These are phyloP conservation scores for Caenorhabditis japonica DNA, from an alignment of 2,888 invertebrate genomes.

Conservation along the genomic window DNA sequence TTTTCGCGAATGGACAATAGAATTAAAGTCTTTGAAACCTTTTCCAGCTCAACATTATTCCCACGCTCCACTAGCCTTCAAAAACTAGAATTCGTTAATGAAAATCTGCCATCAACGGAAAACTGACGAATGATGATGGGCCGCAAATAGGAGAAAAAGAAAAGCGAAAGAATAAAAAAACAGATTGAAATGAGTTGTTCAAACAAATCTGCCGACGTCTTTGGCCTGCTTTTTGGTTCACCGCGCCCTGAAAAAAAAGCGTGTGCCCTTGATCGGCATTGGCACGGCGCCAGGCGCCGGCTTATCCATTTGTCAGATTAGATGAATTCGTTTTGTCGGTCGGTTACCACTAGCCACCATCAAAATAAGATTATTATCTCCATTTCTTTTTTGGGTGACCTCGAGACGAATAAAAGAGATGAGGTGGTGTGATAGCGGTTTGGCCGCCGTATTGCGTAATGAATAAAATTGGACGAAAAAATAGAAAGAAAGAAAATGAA, in stretches of 20 bases:
- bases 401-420: slow-evolving; percentile 17
- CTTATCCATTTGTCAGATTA: slow-evolving; percentile 14
- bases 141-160: too few relatives aligned
- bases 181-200: slow-evolving; percentile 39
- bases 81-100: slow-evolving; percentile 10
- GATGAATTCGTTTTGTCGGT: slow-evolving; percentile 23
- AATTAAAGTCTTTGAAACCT: too few relatives aligned
- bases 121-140: slow-evolving; percentile 30
- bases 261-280: slow-evolving; percentile 40
- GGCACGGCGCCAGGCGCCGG: slow-evolving; percentile 31
- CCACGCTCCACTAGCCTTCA: too few relatives aligned
- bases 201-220: slow-evolving; percentile 42
- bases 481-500: background rate
- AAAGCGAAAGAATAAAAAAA: too few relatives aligned
- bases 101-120: slow-evolving; percentile 7
- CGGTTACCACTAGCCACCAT: slow-evolving; percentile 32
- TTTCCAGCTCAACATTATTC: too few relatives aligned
- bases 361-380: slow-evolving; percentile 45
- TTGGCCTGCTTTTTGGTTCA: background rate
- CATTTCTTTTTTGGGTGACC: slow-evolving; percentile 19
- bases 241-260: slow-evolving; percentile 18
- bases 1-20: too few relatives aligned
- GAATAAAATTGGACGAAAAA: background rate
- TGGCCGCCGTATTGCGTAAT: slow-evolving; percentile 40
- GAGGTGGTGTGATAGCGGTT: slow-evolving; percentile 47